Conservation (phyloP, 2,888 invertebrate species). For the Cryptocephalus moraei region DNA sequence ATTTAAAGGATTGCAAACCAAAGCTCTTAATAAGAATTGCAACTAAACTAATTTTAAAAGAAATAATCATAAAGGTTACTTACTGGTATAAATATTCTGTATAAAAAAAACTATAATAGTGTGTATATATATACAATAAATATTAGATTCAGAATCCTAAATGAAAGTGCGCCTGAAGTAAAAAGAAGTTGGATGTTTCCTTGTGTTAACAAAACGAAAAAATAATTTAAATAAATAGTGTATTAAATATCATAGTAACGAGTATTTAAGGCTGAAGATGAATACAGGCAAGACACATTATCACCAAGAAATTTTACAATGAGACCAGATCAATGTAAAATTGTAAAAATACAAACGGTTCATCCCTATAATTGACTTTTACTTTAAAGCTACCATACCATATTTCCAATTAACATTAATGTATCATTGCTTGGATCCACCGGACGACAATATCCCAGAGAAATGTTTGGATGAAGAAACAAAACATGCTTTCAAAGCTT, state of each 20-base stretch:
- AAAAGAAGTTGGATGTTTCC: background rate
- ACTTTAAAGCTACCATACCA: background rate
- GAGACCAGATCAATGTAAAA: too few relatives aligned
- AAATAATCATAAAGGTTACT: constrained; percentile 1
- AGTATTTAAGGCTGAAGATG: constrained; percentile 5
- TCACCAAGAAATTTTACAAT: background rate
- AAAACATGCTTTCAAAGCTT: too few relatives aligned
- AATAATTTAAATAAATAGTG: constrained; percentile 8
- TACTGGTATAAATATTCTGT: background rate
- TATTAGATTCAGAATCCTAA: constrained; percentile 1
- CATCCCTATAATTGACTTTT: background rate
- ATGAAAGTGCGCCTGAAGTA: background rate
- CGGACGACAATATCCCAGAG: too few relatives aligned
- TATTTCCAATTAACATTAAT: background rate
- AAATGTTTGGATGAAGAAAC: too few relatives aligned
- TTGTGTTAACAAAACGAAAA: constrained; percentile 1
- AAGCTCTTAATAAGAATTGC: constrained; percentile 9
- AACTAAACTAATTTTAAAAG: constrained; percentile 16
- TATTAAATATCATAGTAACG: constrained; percentile 9
- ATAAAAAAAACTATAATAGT: constrained; percentile 9
- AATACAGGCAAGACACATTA: constrained; percentile 2
- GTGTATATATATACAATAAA: constrained; percentile 13
- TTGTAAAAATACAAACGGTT: too few relatives aligned
- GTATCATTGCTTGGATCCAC: too few relatives aligned
- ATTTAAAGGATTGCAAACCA: background rate